phyloP scores from a whole-genome alignment of 2,888 invertebrate species.

The Folsomia manolachei region DNA sequence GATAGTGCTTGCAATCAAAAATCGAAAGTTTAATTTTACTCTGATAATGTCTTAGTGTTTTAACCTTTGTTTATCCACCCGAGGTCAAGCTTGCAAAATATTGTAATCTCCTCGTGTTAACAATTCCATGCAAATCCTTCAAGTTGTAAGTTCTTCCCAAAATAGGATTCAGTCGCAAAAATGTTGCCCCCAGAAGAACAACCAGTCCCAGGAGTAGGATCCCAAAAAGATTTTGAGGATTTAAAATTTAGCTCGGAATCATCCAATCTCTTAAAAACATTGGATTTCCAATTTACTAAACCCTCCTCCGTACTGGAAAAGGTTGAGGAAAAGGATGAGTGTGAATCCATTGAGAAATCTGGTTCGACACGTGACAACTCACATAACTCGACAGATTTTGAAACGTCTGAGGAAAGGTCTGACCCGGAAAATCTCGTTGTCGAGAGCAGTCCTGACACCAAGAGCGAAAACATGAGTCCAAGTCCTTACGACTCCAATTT shows the following conservation, averaged over 20 bases:
- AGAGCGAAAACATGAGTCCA: not conserved
- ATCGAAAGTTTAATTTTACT: not conserved
- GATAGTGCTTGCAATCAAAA: not conserved
- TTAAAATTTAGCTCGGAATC: not conserved
- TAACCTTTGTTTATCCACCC: no score
- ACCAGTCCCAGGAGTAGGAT: not conserved
- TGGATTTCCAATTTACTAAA: not conserved
- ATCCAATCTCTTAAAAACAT: not conserved
- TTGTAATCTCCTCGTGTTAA: no score
- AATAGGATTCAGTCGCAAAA: conserved; percentile 36
- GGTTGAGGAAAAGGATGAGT: not conserved
- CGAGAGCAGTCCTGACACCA: not conserved
- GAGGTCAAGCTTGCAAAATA: no score
- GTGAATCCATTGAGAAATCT: not conserved
- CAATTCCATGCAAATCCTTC: not conserved
- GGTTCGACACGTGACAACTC: not conserved
- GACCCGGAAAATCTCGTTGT: not conserved
- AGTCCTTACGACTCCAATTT: not conserved
- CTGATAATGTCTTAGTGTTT: no score
- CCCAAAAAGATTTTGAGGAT: not conserved
- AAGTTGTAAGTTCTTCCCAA: not conserved
- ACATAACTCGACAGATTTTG: not conserved
- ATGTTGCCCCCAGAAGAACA: conserved; percentile 35
- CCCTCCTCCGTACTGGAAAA: not conserved
- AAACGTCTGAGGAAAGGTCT: not conserved